Evolutionary conservation across 2,888 invertebrate species (phyloP).

Genomic region (Sialis fuliginosa): DNA sequence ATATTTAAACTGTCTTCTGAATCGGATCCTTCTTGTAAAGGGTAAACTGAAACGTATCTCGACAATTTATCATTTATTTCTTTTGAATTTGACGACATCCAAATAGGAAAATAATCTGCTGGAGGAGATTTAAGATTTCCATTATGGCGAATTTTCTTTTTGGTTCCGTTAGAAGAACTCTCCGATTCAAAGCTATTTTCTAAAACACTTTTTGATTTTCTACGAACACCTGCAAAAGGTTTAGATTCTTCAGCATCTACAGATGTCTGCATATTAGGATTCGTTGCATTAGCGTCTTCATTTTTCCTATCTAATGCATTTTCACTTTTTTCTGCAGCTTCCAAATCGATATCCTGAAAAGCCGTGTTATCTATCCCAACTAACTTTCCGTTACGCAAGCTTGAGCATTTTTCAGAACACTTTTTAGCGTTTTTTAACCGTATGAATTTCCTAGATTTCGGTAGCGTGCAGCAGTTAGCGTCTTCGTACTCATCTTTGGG

Average conservation of each 20-base stretch:
- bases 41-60: constrained; percentile 30
- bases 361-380: constrained; percentile 23
- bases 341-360: constrained; percentile 20
- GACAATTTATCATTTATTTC: constrained; percentile 1
- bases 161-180: constrained; percentile 33
- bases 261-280: constrained; percentile 11
- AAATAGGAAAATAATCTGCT: constrained; percentile 49
- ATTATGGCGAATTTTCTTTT: constrained; percentile 42
- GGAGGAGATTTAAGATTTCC: constrained; percentile 34
- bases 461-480: constrained; percentile 30
- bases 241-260: constrained; percentile 6
- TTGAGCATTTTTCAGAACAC: constrained; percentile 3
- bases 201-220: constrained; percentile 25
- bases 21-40: constrained; percentile 28
- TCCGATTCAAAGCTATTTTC: constrained; percentile 35
- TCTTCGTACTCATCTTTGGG: constrained; percentile 35
- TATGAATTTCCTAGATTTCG: constrained; percentile 13
- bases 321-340: background rate
- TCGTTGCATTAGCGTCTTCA: background rate
- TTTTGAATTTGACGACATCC: constrained; percentile 44
- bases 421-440: constrained; percentile 2
- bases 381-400: background rate
- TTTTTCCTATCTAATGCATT: background rate
- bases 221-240: constrained; percentile 18
- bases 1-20: constrained; percentile 18